Conservation (phyloP, 1,140 invertebrate species). For the Euura lappo region DNA sequence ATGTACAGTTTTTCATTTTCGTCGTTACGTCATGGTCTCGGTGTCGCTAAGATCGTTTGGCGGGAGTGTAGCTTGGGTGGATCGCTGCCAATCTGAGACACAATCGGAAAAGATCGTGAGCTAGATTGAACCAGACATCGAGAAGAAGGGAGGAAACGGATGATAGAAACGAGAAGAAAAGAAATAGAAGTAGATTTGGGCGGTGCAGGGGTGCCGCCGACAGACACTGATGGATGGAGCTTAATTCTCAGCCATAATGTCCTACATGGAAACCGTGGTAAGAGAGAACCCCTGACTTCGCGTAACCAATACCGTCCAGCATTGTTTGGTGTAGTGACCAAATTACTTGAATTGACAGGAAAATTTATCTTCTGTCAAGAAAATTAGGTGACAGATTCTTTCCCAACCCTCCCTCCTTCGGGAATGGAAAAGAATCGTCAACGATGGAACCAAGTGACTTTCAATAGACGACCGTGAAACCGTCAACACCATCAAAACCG, state of each 20-base stretch:
- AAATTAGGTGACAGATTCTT: neutral
- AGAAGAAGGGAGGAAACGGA: neutral
- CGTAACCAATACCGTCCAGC: neutral
- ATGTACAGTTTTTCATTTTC: neutral
- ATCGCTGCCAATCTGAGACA: neutral
- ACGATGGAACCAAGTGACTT: too few relatives aligned
- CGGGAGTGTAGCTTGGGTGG: neutral
- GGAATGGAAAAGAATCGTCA: too few relatives aligned
- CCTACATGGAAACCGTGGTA: conserved; percentile 4
- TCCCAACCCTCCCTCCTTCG: neutral
- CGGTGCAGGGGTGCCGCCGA: neutral
- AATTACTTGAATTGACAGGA: conserved; percentile 2
- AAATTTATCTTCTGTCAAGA: neutral
- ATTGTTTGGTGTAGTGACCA: neutral
- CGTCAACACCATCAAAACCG: too few relatives aligned
- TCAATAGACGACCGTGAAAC: too few relatives aligned
- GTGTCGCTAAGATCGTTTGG: neutral
- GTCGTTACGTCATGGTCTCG: neutral
- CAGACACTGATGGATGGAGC: conserved; percentile 2
- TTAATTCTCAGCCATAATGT: conserved; percentile 7
- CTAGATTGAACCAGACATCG: neutral
- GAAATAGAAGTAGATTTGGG: conserved; percentile 7
- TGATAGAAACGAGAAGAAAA: conserved; percentile 3
- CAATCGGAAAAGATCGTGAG: neutral
- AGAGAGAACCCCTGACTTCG: conserved; percentile 1